phyloP scores from a whole-genome alignment of 2,888 invertebrate species.

The Formica aserva region DNA sequence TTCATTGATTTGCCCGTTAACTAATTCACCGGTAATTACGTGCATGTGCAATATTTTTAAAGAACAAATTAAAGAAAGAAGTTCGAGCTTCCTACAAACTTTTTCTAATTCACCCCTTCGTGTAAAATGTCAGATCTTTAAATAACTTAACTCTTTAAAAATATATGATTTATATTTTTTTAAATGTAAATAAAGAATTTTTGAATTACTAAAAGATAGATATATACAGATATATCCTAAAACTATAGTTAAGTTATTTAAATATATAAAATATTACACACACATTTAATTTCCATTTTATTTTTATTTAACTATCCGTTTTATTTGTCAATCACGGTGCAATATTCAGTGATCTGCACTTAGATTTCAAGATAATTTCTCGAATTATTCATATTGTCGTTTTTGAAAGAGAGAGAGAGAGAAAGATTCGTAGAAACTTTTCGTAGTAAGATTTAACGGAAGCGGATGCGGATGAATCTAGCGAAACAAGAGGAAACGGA shows the following conservation, averaged over 20 bases:
- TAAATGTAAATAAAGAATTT: background rate
- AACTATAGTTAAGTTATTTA: background rate
- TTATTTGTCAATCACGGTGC: background rate
- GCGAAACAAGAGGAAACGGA: slow-evolving; percentile 48
- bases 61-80: background rate
- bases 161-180: background rate
- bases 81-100: background rate
- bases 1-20: slow-evolving; percentile 55
- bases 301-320: background rate
- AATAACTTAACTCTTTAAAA: background rate
- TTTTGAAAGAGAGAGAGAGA: background rate
- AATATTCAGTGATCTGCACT: slow-evolving; percentile 5
- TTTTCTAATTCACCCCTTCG: background rate
- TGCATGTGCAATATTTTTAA: slow-evolving; percentile 34
- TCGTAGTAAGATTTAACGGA: slow-evolving; percentile 35
- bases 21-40: slow-evolving; percentile 57
- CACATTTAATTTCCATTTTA: background rate
- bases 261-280: background rate
- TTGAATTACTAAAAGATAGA: background rate
- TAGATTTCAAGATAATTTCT: slow-evolving; percentile 24
- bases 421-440: slow-evolving; percentile 37
- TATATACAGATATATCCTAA: background rate
- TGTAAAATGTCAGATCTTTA: background rate
- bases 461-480: slow-evolving; percentile 41
- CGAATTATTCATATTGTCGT: slow-evolving; percentile 38